These are phyloP conservation scores for Azorinus chamasolen DNA, from an alignment of 2,888 invertebrate genomes.

Conservation along the genomic window DNA sequence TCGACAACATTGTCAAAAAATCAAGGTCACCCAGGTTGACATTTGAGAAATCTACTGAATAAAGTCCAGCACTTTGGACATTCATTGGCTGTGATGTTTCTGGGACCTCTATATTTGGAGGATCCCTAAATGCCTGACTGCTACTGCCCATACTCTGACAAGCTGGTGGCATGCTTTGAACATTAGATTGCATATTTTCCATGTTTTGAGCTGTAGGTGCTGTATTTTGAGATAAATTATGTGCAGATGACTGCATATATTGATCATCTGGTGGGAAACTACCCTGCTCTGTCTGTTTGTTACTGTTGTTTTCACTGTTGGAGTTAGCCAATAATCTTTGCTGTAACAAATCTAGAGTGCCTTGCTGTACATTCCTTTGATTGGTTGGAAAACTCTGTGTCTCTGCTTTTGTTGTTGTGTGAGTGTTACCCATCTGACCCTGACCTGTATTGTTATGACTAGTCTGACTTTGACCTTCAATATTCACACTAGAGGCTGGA, in stretches of 20 bases:
- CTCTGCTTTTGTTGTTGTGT: background rate
- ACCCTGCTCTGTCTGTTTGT: too few relatives aligned
- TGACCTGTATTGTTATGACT: slow-evolving; percentile 1
- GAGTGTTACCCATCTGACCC: slow-evolving; percentile 1
- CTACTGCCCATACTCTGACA: too few relatives aligned
- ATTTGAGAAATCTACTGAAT: slow-evolving; percentile 56
- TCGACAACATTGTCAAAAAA: slow-evolving; percentile 53
- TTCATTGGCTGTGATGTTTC: too few relatives aligned
- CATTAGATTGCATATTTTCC: background rate
- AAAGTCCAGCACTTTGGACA: slow-evolving; percentile 9
- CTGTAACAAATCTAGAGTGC: slow-evolving; percentile 46
- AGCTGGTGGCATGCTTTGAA: background rate
- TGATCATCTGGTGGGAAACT: background rate
- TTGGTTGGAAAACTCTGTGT: background rate
- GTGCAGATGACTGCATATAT: background rate
- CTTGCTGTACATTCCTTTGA: slow-evolving; percentile 45
- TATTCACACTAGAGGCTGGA: background rate
- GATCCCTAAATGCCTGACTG: too few relatives aligned
- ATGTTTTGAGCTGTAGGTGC: too few relatives aligned
- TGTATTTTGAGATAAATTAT: background rate
- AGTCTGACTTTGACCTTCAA: slow-evolving; percentile 29
- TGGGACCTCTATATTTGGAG: too few relatives aligned
- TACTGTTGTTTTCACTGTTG: slow-evolving; percentile 4
- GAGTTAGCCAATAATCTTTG: slow-evolving; percentile 40
- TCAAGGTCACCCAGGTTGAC: slow-evolving; percentile 54